Evolutionary conservation across 2,888 invertebrate genomes (phyloP).

Genomic region (Ichneumoninae sp.): DNA sequence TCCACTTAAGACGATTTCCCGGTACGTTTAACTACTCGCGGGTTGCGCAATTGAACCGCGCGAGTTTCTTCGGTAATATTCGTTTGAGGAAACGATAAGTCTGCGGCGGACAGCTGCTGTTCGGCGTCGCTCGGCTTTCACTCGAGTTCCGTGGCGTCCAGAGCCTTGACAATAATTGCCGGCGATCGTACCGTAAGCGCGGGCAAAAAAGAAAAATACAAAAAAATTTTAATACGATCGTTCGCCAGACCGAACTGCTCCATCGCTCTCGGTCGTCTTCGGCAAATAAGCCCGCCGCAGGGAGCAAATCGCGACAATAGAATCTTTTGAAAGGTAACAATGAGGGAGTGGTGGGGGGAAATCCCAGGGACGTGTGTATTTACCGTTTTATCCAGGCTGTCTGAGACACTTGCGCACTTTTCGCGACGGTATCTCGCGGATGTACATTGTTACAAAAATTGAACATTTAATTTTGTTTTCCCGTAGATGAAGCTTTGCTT

Average conservation of each 20-base stretch:
- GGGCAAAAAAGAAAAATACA: background rate
- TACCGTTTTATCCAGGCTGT: background rate
- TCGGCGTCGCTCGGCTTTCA: constrained; percentile 14
- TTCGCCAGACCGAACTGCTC: background rate
- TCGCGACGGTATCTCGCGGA: background rate
- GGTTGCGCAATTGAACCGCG: constrained; percentile 9
- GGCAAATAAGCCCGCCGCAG: constrained; percentile 2
- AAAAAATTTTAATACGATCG: background rate
- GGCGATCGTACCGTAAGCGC: background rate
- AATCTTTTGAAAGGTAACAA: constrained; percentile 3
- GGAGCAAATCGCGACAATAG: constrained; percentile 20
- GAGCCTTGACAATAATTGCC: constrained; percentile 11
- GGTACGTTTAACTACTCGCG: background rate
- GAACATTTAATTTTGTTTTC: background rate
- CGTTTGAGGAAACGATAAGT: constrained; percentile 26
- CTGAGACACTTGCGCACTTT: no score
- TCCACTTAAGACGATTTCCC: background rate
- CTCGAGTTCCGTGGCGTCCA: constrained; percentile 1
- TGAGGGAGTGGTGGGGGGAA: constrained; percentile 2
- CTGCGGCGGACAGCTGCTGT: constrained; percentile 12
- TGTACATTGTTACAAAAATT: background rate
- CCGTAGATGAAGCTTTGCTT: no score
- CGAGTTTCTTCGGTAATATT: background rate
- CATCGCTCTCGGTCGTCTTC: background rate
- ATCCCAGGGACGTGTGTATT: constrained; percentile 21